Evolutionary conservation across 64 coral and sea anemone species (phyloP).

Genomic region (Acropora tenuis): DNA sequence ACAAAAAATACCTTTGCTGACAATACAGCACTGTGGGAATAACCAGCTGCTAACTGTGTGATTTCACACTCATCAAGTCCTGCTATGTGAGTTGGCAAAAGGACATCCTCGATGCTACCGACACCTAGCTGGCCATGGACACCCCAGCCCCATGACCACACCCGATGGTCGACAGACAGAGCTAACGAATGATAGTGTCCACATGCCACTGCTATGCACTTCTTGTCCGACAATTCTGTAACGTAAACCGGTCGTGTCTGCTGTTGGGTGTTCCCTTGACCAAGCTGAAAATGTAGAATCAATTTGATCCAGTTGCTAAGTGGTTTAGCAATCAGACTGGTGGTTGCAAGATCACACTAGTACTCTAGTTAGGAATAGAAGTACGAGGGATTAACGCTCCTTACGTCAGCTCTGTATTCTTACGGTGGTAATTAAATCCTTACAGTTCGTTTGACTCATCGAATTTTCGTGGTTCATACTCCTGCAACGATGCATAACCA

Average conservation of each 20-base stretch:
- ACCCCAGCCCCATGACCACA: slow-evolving; percentile 98
- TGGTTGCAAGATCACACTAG: too few relatives aligned
- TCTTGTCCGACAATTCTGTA: slow-evolving; percentile 95
- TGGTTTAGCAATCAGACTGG: too few relatives aligned
- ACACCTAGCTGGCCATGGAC: slow-evolving; percentile 96
- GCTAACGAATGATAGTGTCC: slow-evolving; percentile 97
- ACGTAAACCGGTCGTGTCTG: slow-evolving; percentile 91
- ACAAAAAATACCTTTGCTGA: slow-evolving; percentile 59
- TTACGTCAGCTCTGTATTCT: too few relatives aligned
- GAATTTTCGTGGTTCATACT: too few relatives aligned
- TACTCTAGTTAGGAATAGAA: background rate
- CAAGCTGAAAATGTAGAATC: slow-evolving; percentile 48
- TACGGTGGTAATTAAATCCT: too few relatives aligned
- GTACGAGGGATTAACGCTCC: too few relatives aligned
- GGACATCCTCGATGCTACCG: slow-evolving; percentile 86
- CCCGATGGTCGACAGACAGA: slow-evolving; percentile 81
- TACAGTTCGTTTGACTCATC: too few relatives aligned
- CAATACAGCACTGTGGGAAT: slow-evolving; percentile 82
- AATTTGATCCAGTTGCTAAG: background rate
- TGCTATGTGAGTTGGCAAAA: slow-evolving; percentile 79
- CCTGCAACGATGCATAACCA: too few relatives aligned
- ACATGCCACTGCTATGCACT: slow-evolving; percentile 82
- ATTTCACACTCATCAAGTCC: slow-evolving; percentile 66
- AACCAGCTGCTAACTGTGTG: slow-evolving; percentile 88
- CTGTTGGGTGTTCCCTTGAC: slow-evolving; percentile 86